Base-by-base conservation (phyloP, 2,888 invertebrate species). In the Idaea dimidiata region DNA sequence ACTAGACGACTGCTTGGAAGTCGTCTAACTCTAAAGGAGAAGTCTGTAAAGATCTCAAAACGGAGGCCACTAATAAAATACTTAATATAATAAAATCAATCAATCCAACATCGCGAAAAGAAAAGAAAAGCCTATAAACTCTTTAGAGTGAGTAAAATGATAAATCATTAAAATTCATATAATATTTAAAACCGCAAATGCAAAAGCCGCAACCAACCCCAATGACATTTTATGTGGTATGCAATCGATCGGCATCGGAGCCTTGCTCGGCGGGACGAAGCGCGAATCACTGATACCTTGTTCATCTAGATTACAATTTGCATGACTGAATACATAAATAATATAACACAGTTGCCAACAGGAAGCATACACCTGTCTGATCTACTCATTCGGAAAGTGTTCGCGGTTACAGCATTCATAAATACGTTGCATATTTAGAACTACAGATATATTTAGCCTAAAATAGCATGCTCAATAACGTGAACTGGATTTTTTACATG, bases 301-400 rank as follows among this genome's bases (percentile, higher is more conserved):
- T 61, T 61, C 60, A 63, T 62, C 64, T 60, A 71, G 65, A 63
- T 66, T 62, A 62, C 60, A 66, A 59, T 64, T 60, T 60, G 62
- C 61, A 66, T 60, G 61, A 63, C 24, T 60, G 66, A 60, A 55
- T 60, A 61, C 62, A 59, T 57, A 55, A 55, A 59, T 57, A 55
- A 55, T 59, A 61, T 61, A 57, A 59, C n/a, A 61, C 24, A 33
- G 68, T 71, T 71, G 71, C 71, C 67, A 71, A 61, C 64, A 58
- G 71, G 68, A 69, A 69, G 63, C 68, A 63, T 60, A 43, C 43
- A 43, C 43, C 43, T 43, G 43, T 43, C 43, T 43, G 43, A 8
- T 43, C 43, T 43, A 43, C 14, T 43, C 43, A 10, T 43, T 32
- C 4, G 43, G 3, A 43, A 14, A 43, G 8, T 43, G 43, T 7